phyloP scores from a whole-genome alignment of 2,888 invertebrate species.

The Agrotis puta region DNA sequence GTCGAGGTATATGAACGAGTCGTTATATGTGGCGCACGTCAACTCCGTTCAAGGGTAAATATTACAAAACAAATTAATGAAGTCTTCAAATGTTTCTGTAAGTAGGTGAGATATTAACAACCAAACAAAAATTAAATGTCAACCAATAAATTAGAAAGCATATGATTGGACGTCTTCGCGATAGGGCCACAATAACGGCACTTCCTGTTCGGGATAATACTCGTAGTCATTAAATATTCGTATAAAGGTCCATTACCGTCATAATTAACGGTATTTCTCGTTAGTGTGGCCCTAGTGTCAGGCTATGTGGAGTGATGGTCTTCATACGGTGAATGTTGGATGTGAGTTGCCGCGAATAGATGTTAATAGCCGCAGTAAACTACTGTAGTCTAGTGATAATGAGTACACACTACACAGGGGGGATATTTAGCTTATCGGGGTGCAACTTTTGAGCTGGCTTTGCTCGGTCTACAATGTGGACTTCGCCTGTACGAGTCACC shows the following conservation, averaged over 20 bases:
- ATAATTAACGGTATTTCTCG: too few species aligned
- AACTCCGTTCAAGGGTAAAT: conserved; percentile 86
- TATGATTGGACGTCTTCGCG: neutral
- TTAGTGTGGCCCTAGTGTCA: too few species aligned
- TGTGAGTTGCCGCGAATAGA: neutral
- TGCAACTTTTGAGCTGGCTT: too few species aligned
- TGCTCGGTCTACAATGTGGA: too few species aligned
- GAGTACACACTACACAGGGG: neutral
- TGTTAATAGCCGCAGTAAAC: neutral
- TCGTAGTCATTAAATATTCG: too few species aligned
- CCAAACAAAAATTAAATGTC: neutral
- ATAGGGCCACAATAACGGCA: too few species aligned
- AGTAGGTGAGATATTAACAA: too few species aligned
- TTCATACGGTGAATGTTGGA: neutral
- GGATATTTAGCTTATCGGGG: too few species aligned
- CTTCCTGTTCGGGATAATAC: too few species aligned
- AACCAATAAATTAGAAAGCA: neutral
- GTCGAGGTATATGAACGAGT: conserved; percentile 80
- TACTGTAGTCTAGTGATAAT: neutral
- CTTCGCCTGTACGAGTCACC: too few species aligned
- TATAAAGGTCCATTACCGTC: too few species aligned
- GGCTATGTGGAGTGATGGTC: neutral
- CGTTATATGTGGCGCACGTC: conserved; percentile 83
- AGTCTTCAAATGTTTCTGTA: neutral
- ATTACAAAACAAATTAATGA: neutral